Base-by-base conservation (phyloP, 2,888 invertebrate genomes). In the Protophormia terraenovae region DNA sequence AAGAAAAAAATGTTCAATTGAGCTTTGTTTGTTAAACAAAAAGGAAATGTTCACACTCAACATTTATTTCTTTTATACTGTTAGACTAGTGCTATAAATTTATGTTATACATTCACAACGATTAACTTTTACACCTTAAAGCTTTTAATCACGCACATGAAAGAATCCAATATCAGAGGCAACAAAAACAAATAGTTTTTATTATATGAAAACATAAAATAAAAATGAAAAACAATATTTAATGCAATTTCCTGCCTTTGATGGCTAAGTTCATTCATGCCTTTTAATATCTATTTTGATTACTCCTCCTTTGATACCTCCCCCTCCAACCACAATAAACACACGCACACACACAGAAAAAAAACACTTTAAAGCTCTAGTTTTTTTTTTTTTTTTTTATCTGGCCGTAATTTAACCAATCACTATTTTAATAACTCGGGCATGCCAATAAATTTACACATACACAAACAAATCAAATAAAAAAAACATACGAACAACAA, bases 121-220 rank as follows among this genome's bases (percentile, higher is more conserved):
- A 47, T 84, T 84, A 84, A 84, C 84, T 72, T 84, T 81, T 73
- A 73, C 81, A 78, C 84, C 62, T 78, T 81, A 81, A 84, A 84
- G 73, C 73, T 81, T 84, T 84, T 78, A 81, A 84, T 81, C 77
- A 84, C 73, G 81, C 81, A 81, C 64, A 71, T 50, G 16, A 72
- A 73, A 58, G 55, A 64, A 41, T 67, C n/a, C 45, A 22, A 45
- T 16, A n/a, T 12, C 5, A 32, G n/a, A 27, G 22, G 22, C 76
- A 32, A 29, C 53, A 29, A 19, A 73, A 66, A 29, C 16, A 45
- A 35, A 38, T 0, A 16, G 12, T 35, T 35, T 32, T 24, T 35
- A n/a, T 27, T 24, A 3, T 24, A n/a, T 35, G 22, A 27, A 32
- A 16, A 24, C 4, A 27, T 1, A 35, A 27, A 58, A 16, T n/a